phyloP scores from a whole-genome alignment of 2,113 vertebrate genomes.

The Panurus biarmicus region DNA sequence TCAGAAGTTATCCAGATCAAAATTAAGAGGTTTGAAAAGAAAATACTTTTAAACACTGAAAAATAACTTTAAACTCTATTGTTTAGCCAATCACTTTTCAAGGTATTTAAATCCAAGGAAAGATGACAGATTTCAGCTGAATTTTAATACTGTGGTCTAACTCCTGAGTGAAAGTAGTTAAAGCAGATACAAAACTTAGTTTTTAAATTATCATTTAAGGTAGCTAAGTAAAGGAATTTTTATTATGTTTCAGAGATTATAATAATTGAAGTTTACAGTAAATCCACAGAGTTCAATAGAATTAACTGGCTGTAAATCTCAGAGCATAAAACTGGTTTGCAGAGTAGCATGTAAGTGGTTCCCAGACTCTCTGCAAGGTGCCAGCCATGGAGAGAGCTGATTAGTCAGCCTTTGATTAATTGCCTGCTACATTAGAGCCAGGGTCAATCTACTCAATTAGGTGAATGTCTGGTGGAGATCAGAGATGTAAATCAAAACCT shows the following conservation, averaged over 20 bases:
- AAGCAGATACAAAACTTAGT: background rate
- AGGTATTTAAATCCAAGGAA: background rate
- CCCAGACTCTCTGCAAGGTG: slow-evolving; percentile 9
- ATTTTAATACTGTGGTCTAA: background rate
- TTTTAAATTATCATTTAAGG: background rate
- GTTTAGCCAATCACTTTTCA: background rate
- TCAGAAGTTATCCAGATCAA: background rate
- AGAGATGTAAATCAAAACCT: slow-evolving; percentile 42
- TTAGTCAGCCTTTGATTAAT: slow-evolving; percentile 50
- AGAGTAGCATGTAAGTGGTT: background rate
- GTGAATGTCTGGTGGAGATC: slow-evolving; percentile 32
- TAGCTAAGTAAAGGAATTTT: background rate
- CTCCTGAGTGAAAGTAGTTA: background rate
- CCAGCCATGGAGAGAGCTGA: background rate
- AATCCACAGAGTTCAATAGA: slow-evolving; percentile 12
- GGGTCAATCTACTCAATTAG: slow-evolving; percentile 53
- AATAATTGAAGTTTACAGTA: slow-evolving; percentile 6
- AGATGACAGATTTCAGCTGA: background rate
- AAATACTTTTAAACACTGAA: background rate
- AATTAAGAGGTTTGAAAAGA: background rate
- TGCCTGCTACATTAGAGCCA: slow-evolving; percentile 17
- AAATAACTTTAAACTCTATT: background rate
- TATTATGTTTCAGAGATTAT: background rate
- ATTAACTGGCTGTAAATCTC: slow-evolving; percentile 1
- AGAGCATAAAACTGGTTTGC: background rate